Conservation (phyloP, 2,797 vertebrate species). For the Neoniphon sammara region DNA sequence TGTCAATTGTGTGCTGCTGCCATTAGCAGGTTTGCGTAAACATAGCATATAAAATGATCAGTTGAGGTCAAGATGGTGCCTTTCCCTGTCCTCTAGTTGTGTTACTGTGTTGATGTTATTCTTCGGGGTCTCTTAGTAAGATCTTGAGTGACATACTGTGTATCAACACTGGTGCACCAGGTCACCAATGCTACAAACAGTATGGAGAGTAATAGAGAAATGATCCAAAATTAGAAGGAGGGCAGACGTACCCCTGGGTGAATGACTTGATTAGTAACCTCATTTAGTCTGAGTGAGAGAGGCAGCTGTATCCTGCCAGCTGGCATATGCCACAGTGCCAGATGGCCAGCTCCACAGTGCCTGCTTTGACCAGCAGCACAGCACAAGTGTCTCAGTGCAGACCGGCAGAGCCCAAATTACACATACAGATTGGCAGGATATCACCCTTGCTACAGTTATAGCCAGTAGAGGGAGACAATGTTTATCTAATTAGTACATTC, state of each 20-base stretch:
- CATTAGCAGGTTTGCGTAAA: no score
- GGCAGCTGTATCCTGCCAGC: constrained; percentile 37
- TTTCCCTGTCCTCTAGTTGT: no score
- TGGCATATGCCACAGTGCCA: constrained; percentile 33
- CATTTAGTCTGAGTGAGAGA: constrained; percentile 26
- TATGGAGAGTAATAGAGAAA: constrained; percentile 10
- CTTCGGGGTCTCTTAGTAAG: neutral
- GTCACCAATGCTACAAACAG: constrained; percentile 2
- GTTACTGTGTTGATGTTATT: neutral
- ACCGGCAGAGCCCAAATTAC: constrained; percentile 24
- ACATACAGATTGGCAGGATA: neutral
- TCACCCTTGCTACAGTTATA: neutral
- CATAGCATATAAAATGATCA: no score
- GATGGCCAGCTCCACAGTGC: constrained; percentile 41
- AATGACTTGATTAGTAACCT: constrained; percentile 27
- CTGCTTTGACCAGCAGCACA: constrained; percentile 33
- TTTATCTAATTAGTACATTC: neutral
- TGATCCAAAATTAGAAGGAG: neutral
- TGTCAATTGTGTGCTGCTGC: no score
- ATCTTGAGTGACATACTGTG: neutral
- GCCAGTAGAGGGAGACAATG: constrained; percentile 46
- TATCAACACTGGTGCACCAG: neutral
- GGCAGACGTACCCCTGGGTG: constrained; percentile 7
- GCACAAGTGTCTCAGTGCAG: neutral
- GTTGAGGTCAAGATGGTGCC: no score